A percentile compares a stretch with the other conserved stretches of the same genome.
phyloP scores from a whole-genome alignment of 2,113 vertebrate genomes.

The Dipodomys stephensi region DNA sequence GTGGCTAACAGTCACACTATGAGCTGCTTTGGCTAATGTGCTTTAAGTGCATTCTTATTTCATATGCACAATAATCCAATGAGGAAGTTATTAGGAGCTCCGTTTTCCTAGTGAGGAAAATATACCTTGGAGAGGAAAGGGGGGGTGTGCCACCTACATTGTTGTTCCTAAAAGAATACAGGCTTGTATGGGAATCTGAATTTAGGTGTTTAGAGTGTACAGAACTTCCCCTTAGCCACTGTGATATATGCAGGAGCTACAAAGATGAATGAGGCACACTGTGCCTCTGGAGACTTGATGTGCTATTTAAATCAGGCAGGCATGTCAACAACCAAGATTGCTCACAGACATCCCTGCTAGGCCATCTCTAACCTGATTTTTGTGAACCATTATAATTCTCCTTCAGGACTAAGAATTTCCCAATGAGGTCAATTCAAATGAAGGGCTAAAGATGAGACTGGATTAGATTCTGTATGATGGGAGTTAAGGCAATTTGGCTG shows the following conservation, averaged over 20 bases:
- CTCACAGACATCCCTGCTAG: neutral
- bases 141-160: neutral
- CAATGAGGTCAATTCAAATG: neutral
- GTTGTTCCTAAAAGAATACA: neutral
- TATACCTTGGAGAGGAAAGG: constrained; percentile 6
- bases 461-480: neutral
- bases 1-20: constrained; percentile 42
- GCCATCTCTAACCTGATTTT: constrained; percentile 25
- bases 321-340: neutral
- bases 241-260: neutral
- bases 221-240: neutral
- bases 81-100: constrained; percentile 52
- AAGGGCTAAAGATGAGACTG: neutral
- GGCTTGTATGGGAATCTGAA: constrained; percentile 14
- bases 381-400: neutral
- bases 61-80: constrained; percentile 57
- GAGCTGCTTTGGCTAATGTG: constrained; percentile 43
- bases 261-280: neutral
- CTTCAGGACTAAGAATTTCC: constrained; percentile 38
- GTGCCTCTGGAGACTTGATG: neutral
- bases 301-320: constrained; percentile 16
- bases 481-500: neutral
- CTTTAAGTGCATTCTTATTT: constrained; percentile 54
- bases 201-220: neutral
- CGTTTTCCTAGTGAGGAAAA: constrained; percentile 58